phyloP scores from a whole-genome alignment of 2,113 vertebrate species.

The Isichthys henryi region DNA sequence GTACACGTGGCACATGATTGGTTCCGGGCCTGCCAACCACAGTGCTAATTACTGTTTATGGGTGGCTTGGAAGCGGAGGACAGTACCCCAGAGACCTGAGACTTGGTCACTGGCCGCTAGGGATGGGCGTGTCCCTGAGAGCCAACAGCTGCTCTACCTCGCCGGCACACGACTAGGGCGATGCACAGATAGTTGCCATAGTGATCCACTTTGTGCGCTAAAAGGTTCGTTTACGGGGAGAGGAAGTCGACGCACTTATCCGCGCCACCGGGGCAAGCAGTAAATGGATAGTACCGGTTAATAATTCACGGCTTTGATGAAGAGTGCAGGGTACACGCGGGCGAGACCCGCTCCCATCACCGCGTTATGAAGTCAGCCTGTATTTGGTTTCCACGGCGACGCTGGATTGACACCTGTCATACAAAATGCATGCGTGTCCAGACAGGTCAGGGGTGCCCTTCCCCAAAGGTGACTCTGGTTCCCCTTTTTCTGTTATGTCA shows the following conservation, averaged over 20 bases:
- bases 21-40: neutral
- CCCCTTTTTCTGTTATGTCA: neutral
- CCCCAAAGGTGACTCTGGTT: neutral
- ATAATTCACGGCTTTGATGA: conserved; percentile 84
- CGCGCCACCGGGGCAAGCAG: conserved; percentile 57
- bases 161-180: neutral
- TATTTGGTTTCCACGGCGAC: conserved; percentile 74
- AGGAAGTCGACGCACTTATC: conserved; percentile 57
- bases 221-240: conserved; percentile 56
- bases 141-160: neutral
- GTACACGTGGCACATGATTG: neutral
- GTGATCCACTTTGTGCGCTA: conserved; percentile 39
- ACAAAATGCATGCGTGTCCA: conserved; percentile 56
- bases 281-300: conserved; percentile 78
- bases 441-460: neutral
- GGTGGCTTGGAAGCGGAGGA: neutral
- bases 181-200: neutral
- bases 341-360: conserved; percentile 75
- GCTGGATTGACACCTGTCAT: conserved; percentile 70
- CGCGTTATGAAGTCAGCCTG: conserved; percentile 70
- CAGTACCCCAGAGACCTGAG: neutral
- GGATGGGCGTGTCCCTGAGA: neutral
- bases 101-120: neutral
- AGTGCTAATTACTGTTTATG: neutral
- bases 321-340: conserved; percentile 78